Base-by-base conservation (phyloP, 2,113 vertebrate species). In the Maccullochella peelii region DNA sequence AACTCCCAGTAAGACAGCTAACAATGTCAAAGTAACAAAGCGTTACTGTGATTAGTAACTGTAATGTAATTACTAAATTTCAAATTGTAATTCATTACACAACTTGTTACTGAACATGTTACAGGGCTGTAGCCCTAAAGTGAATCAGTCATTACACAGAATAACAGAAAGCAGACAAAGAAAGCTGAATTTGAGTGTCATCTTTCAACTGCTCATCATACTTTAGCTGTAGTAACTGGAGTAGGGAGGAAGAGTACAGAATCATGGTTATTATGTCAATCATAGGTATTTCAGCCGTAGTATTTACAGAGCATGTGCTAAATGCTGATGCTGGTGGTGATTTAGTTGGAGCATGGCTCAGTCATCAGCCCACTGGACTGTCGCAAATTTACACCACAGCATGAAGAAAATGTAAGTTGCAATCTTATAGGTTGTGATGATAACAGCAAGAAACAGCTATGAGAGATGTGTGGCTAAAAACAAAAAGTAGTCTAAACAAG, bases 231-330 rank as follows among this genome's bases (percentile, higher is more conserved):
- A 5, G 8, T 18, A 65, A 10, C 36, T 66, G 65, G 38, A 23
- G 52, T 20, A 12, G 6, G 33, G 11, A 63, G 8, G 44, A 54
- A 15, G 14, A 55, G n/a, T n/a, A 16, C 14, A 58, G 36, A 58
- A 23, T 15, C 2, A n/a, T 52, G 11, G n/a, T 72, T 54, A 63
- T 79, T 71, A n/a, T 25, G 27, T 82, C 72, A 71, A 73, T 25
- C n/a, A 21, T 12, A 66, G 55, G n/a, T 79, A 25, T 18, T 49
- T 47, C n/a, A n/a, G 25, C 33, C 23, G 12, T 7, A 42, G 8
- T 62, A 21, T 23, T 50, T 62, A 16, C 16, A 59, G 42, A 11
- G n/a, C 42, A 42, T 33, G 30, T 50, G 18, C 12, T 38, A n/a
- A 68, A 73, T 61, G 54, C 42, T 30, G 2, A 44, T 33, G 40